A percentile compares a stretch with the other conserved stretches of the same genome.
phyloP scores from a whole-genome alignment of 2,888 invertebrate genomes.

The Mythimna lalbum region DNA sequence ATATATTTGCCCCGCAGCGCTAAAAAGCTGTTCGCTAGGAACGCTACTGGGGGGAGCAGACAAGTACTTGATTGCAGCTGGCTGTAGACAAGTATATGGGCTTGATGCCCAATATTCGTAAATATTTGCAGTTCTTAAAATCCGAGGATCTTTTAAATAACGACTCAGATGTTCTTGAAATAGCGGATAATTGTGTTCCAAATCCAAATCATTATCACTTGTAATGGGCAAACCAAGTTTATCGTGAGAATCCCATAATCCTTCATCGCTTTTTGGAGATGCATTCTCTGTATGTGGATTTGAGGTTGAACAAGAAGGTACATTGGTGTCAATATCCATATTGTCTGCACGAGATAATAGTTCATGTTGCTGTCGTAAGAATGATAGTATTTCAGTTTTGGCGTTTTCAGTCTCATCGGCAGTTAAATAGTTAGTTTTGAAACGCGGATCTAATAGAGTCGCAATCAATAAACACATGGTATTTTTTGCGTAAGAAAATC shows the following conservation, averaged over 20 bases:
- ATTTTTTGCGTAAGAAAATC: slow-evolving; percentile 10
- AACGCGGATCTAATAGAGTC: slow-evolving; percentile 31
- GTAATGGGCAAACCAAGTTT: slow-evolving; percentile 12
- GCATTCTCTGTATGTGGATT: slow-evolving; percentile 27
- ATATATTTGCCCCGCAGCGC: too few relatives aligned
- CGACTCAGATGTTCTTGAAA: too few relatives aligned
- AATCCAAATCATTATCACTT: slow-evolving; percentile 13
- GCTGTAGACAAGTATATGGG: too few relatives aligned
- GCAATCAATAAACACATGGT: slow-evolving; percentile 33
- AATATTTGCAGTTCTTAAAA: too few relatives aligned
- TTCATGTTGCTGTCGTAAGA: too few relatives aligned
- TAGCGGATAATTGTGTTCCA: slow-evolving; percentile 26
- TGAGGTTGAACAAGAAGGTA: slow-evolving; percentile 29
- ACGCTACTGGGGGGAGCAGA: too few relatives aligned
- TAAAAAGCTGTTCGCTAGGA: too few relatives aligned
- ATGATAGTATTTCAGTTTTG: slow-evolving; percentile 20
- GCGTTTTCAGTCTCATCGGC: slow-evolving; percentile 23
- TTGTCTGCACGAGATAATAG: slow-evolving; percentile 1
- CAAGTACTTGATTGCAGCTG: too few relatives aligned
- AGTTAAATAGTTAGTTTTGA: slow-evolving; percentile 24
- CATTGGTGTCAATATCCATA: slow-evolving; percentile 28
- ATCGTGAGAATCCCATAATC: slow-evolving; percentile 9
- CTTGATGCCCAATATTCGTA: too few relatives aligned
- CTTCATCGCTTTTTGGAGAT: slow-evolving; percentile 27
- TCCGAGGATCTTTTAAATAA: too few relatives aligned